Conservation (phyloP, 2,888 invertebrate species). For the Hirtodrosophila confusa region DNA sequence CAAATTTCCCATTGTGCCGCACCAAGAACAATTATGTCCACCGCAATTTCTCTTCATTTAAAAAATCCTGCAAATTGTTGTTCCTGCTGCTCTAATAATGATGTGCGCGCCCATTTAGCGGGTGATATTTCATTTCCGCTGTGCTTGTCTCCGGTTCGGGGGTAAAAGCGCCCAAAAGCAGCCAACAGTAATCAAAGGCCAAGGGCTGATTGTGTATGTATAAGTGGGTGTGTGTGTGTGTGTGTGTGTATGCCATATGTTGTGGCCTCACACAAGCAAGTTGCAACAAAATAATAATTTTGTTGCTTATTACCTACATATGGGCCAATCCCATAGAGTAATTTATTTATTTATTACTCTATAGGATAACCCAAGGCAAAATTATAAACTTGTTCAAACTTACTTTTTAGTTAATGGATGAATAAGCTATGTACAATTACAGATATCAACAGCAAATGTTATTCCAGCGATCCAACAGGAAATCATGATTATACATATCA, state of each 20-base stretch:
- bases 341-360: no score
- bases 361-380: no score
- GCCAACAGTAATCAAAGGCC: conserved; percentile 2
- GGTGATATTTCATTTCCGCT: conserved; percentile 69
- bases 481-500: no score
- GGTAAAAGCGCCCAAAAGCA: conserved; percentile 21
- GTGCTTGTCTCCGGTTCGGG: conserved; percentile 15
- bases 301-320: no score
- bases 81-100: conserved; percentile 44
- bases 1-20: not conserved
- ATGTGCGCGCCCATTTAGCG: conserved; percentile 63
- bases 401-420: no score
- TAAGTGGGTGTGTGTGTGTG: not conserved
- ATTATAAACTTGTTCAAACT: no score
- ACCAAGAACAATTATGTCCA: not conserved
- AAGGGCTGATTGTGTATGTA: not conserved
- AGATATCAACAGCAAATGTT: no score
- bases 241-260: conserved; percentile 8
- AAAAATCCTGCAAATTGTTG: conserved; percentile 10
- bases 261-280: not conserved
- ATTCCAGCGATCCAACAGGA: no score
- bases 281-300: no score
- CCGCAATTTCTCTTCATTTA: no score
- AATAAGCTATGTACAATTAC: no score
- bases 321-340: no score